phyloP scores from a whole-genome alignment of 1,140 invertebrate species.

The Drosophila lacteicornis region DNA sequence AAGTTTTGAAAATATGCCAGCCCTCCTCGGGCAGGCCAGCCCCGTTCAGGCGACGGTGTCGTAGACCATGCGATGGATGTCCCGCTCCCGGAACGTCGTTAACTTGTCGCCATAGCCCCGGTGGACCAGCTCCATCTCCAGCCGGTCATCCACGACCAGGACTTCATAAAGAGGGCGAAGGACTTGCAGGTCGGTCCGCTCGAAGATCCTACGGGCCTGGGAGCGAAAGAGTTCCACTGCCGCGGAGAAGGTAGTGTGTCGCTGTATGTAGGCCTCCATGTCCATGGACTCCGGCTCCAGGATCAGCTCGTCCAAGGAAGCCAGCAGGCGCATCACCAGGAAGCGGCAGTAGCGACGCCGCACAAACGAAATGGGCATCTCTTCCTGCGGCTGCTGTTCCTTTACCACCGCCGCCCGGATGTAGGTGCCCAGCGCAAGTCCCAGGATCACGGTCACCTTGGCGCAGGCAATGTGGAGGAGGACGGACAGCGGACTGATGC shows the following conservation, averaged over 20 bases:
- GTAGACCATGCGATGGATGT: constrained; percentile 50
- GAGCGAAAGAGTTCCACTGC: constrained; percentile 48
- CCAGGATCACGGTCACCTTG: constrained; percentile 45
- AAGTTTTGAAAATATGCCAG: constrained; percentile 48
- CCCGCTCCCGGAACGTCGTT: constrained; percentile 30
- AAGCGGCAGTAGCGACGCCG: constrained; percentile 55
- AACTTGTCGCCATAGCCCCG: constrained; percentile 48
- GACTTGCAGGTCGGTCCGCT: constrained; percentile 36
- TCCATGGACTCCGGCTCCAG: not conserved
- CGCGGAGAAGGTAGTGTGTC: constrained; percentile 13
- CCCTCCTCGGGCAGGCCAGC: no score
- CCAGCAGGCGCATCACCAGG: constrained; percentile 57
- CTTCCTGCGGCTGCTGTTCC: not conserved
- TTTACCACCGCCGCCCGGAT: not conserved
- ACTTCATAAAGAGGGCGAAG: constrained; percentile 34
- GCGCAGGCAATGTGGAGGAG: constrained; percentile 24
- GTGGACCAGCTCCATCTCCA: constrained; percentile 35
- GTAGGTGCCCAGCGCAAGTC: constrained; percentile 30
- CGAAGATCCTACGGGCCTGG: constrained; percentile 50
- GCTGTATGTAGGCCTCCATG: not conserved
- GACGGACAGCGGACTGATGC: constrained; percentile 22
- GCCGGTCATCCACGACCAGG: constrained; percentile 24
- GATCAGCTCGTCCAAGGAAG: constrained; percentile 35
- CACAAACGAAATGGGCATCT: constrained; percentile 19
- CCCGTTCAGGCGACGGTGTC: not conserved